phyloP scores from a whole-genome alignment of 2,797 vertebrate genomes.

The Sebastiscus tertius region DNA sequence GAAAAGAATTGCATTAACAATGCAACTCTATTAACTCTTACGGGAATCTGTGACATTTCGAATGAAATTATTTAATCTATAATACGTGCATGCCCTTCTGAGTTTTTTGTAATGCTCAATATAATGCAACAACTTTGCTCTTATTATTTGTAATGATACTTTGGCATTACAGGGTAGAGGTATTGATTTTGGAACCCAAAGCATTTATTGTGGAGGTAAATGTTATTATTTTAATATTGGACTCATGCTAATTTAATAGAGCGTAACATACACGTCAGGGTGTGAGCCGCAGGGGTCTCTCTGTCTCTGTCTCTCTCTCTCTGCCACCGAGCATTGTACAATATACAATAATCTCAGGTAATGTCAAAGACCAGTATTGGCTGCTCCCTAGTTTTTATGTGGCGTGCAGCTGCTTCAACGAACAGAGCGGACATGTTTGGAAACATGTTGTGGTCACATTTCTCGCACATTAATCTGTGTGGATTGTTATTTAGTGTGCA shows the following conservation, averaged over 20 bases:
- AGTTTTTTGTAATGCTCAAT: slow-evolving; percentile 77
- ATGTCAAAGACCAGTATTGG: slow-evolving; percentile 46
- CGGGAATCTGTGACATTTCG: slow-evolving; percentile 86
- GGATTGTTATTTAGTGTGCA: not conserved
- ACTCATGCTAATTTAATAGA: slow-evolving; percentile 83
- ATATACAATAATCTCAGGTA: slow-evolving; percentile 55
- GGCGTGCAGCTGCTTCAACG: not conserved
- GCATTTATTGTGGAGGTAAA: slow-evolving; percentile 84
- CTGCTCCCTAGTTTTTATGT: slow-evolving; percentile 37
- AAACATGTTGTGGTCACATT: not conserved
- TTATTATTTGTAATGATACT: slow-evolving; percentile 87
- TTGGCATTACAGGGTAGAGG: slow-evolving; percentile 80
- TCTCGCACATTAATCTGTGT: not conserved
- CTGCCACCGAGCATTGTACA: slow-evolving; percentile 42
- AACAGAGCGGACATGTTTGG: slow-evolving; percentile 6
- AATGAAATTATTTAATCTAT: slow-evolving; percentile 85
- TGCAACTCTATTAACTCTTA: slow-evolving; percentile 79
- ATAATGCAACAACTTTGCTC: slow-evolving; percentile 80
- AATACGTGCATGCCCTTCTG: slow-evolving; percentile 78
- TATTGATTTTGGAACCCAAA: slow-evolving; percentile 85
- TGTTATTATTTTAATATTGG: slow-evolving; percentile 88
- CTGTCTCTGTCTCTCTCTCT: slow-evolving; percentile 34
- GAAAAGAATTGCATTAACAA: slow-evolving; percentile 70
- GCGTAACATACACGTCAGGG: slow-evolving; percentile 75
- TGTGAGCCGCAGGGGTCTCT: slow-evolving; percentile 73